Conservation (phyloP, 2,113 vertebrate species). For the Macrotus californicus region DNA sequence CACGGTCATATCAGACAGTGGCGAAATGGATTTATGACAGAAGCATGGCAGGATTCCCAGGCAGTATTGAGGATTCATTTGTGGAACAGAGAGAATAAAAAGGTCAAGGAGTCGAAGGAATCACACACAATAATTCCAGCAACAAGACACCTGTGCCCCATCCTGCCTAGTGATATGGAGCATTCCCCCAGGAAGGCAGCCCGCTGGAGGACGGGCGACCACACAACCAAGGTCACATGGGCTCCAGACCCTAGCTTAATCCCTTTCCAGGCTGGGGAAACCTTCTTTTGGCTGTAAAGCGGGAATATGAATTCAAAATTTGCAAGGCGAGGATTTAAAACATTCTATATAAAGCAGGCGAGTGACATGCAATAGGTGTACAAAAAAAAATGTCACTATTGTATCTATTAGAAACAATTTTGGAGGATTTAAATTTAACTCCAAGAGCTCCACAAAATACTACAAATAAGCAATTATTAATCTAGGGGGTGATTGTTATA, state of each 20-base stretch:
- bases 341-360: background rate
- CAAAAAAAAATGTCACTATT: background rate
- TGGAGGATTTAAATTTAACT: background rate
- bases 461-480: background rate
- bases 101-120: background rate
- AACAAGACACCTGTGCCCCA: background rate
- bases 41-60: background rate
- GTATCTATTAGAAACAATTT: background rate
- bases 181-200: background rate
- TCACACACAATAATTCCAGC: background rate
- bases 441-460: background rate
- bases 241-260: background rate
- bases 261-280: background rate
- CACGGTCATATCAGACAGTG: background rate
- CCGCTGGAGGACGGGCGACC: accelerated
- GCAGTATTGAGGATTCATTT: background rate
- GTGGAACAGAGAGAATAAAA: background rate
- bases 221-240: background rate
- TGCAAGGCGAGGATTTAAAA: background rate
- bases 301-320: background rate
- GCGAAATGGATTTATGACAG: background rate
- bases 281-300: background rate
- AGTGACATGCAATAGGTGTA: background rate
- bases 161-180: no score
- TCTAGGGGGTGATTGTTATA: background rate